Conservation (phyloP, 2,113 vertebrate genomes). For the Sylvia atricapilla region DNA sequence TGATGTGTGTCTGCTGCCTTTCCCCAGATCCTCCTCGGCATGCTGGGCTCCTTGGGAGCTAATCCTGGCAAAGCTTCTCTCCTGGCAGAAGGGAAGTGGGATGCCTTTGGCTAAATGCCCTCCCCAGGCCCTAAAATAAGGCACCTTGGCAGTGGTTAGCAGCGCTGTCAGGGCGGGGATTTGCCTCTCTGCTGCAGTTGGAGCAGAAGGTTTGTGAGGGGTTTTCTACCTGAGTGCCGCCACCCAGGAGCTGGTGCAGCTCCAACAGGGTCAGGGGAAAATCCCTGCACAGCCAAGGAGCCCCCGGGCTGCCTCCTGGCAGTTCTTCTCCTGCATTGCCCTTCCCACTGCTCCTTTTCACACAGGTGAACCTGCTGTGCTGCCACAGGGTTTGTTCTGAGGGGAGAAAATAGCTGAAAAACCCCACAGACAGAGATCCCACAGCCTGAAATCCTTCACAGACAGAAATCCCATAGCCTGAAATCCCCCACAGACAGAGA, state of each 20-base stretch:
- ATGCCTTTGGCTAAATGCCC: conserved; percentile 21
- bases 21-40: conserved; percentile 38
- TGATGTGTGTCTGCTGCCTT: not conserved
- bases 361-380: not conserved
- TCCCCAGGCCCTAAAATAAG: conserved; percentile 30
- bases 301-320: not conserved
- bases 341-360: not conserved
- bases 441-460: not conserved
- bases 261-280: not conserved
- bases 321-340: not conserved
- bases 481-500: not conserved
- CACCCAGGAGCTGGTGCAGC: not conserved
- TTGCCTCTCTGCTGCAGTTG: not conserved
- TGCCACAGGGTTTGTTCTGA: not conserved
- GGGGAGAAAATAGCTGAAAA: not conserved
- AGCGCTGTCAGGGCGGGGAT: not conserved
- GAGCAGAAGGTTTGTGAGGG: not conserved
- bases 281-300: not conserved
- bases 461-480: not conserved
- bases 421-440: too few species aligned
- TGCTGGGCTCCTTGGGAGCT: not conserved
- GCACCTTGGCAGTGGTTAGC: not conserved
- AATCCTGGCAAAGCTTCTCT: conserved; percentile 14
- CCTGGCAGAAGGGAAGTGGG: conserved; percentile 50
- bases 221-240: not conserved